Conservation (phyloP, 2,113 vertebrate genomes). For the Callocephalon fimbriatum region DNA sequence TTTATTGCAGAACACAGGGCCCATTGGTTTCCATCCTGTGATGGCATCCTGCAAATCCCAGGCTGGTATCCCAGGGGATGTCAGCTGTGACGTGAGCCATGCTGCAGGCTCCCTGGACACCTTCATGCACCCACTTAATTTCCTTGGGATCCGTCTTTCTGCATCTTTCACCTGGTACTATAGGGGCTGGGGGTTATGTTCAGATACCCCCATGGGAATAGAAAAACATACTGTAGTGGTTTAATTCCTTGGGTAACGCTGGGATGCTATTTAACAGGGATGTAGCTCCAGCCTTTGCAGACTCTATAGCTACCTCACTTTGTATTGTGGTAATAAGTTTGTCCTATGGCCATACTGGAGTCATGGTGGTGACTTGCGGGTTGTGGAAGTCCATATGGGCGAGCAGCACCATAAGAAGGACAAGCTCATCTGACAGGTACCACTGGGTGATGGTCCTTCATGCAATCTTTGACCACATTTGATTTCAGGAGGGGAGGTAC, state of each 20-base stretch:
- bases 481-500: neutral
- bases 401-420: neutral
- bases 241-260: neutral
- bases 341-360: neutral
- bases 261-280: neutral
- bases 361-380: neutral
- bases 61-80: neutral
- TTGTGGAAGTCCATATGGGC: neutral
- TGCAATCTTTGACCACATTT: neutral
- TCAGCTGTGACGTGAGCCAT: rapidly evolving
- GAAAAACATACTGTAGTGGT: neutral
- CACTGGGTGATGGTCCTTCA: rapidly evolving
- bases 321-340: neutral
- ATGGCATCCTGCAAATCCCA: neutral
- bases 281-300: neutral
- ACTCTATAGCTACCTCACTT: neutral
- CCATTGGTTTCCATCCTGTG: neutral
- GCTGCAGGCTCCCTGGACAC: neutral
- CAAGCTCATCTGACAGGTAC: neutral
- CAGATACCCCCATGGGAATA: neutral
- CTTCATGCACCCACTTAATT: neutral
- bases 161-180: neutral
- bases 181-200: neutral
- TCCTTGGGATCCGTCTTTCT: neutral
- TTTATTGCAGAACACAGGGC: neutral